Conservation (phyloP, 2,888 invertebrate genomes). For the Amphipyra berbera region DNA sequence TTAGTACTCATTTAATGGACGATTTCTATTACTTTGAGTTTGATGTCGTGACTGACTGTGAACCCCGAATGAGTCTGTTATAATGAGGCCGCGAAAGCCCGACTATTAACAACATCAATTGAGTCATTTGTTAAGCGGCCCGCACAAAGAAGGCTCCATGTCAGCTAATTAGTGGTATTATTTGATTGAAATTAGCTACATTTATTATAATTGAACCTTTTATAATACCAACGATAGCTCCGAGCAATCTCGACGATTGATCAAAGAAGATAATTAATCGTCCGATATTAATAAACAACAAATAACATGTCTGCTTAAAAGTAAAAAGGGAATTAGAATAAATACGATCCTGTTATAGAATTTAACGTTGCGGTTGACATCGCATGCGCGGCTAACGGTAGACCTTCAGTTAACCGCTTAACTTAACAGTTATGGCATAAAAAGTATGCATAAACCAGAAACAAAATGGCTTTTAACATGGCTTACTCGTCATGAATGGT, state of each 20-base stretch:
- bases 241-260: conserved; percentile 72
- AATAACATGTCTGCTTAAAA: conserved; percentile 43
- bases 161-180: conserved; percentile 87
- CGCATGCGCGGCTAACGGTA: conserved; percentile 80
- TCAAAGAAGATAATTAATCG: conserved; percentile 82
- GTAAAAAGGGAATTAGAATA: conserved; percentile 46
- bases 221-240: conserved; percentile 75
- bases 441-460: conserved; percentile 63
- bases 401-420: conserved; percentile 73
- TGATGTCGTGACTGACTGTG: conserved; percentile 73
- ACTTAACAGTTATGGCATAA: conserved; percentile 72
- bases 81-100: conserved; percentile 72
- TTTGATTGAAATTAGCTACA: conserved; percentile 88
- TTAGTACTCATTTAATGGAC: conserved; percentile 44
- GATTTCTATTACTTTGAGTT: conserved; percentile 53
- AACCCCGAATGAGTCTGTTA: conserved; percentile 65
- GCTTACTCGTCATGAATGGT: conserved; percentile 50
- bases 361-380: conserved; percentile 80
- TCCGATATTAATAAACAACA: conserved; percentile 72
- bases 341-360: conserved; percentile 66
- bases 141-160: conserved; percentile 83
- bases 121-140: conserved; percentile 85
- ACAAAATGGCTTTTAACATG: conserved; percentile 53
- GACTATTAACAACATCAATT: conserved; percentile 86
- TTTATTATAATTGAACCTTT: conserved; percentile 86